Evolutionary conservation across 2,797 vertebrate genomes (phyloP).

Genomic region (Enteromius fasciolatus): DNA sequence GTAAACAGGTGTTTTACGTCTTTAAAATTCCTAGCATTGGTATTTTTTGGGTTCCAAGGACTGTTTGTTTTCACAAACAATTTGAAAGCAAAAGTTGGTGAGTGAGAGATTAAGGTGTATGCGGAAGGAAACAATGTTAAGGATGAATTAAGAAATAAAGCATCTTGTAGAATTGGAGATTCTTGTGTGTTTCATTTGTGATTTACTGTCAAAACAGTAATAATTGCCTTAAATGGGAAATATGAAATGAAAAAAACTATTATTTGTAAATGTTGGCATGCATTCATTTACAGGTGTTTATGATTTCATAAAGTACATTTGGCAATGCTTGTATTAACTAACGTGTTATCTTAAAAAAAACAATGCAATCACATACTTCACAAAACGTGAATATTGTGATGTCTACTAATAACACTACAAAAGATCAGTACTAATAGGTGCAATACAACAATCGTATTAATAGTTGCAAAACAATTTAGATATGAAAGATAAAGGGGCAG

Average conservation of each 20-base stretch:
- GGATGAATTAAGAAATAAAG: constrained; percentile 61
- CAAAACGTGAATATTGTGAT: too few relatives aligned
- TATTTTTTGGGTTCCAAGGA: constrained; percentile 46
- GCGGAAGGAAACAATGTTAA: constrained; percentile 40
- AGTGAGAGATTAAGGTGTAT: constrained; percentile 36
- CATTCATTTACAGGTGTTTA: background rate
- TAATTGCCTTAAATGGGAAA: background rate
- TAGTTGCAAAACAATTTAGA: background rate
- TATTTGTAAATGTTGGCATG: background rate
- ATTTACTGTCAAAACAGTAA: background rate
- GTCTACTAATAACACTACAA: background rate
- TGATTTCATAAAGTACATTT: background rate
- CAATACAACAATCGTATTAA: background rate
- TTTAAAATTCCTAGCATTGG: constrained; percentile 49
- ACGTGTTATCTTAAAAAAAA: background rate
- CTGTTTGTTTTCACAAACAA: constrained; percentile 31
- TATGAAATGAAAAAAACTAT: background rate
- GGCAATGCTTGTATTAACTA: background rate
- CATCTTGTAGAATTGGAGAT: constrained; percentile 46
- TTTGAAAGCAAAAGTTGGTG: constrained; percentile 32
- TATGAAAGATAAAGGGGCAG: background rate
- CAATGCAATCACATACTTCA: background rate
- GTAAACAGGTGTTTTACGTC: constrained; percentile 54
- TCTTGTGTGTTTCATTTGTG: constrained; percentile 4
- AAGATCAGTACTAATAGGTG: too few relatives aligned